These are phyloP conservation scores for Cordilura impudica DNA, from an alignment of 2,888 invertebrate genomes.

Conservation along the genomic window DNA sequence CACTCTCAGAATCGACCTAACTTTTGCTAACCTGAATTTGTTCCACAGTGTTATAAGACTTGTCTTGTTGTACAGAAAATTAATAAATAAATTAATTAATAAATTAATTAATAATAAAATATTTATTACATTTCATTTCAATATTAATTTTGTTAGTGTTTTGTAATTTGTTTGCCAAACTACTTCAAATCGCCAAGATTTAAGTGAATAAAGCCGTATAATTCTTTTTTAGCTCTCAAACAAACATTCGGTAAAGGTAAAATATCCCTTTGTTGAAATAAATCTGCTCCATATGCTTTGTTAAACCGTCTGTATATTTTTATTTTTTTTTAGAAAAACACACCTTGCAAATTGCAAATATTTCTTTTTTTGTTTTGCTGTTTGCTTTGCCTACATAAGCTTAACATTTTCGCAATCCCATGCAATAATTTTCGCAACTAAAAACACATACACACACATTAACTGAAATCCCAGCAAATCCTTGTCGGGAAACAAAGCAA, in stretches of 20 bases:
- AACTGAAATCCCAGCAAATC: slow-evolving; percentile 40
- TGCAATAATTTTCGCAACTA: slow-evolving; percentile 42
- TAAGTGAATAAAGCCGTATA: background rate
- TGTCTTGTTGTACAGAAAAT: too few relatives aligned
- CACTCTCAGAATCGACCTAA: too few relatives aligned
- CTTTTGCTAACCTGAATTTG: too few relatives aligned
- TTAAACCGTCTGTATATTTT: slow-evolving; percentile 30
- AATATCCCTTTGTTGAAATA: background rate
- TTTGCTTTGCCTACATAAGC: slow-evolving; percentile 37
- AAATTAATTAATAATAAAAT: too few relatives aligned
- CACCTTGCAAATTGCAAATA: slow-evolving; percentile 34
- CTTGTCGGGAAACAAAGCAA: background rate
- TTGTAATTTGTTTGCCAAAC: too few relatives aligned
- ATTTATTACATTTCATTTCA: too few relatives aligned
- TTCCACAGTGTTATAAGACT: too few relatives aligned
- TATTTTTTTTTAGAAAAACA: slow-evolving; percentile 13
- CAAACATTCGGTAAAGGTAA: background rate
- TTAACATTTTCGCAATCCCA: slow-evolving; percentile 33
- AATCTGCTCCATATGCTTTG: background rate
- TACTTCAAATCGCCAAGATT: background rate
- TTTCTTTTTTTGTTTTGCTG: slow-evolving; percentile 3
- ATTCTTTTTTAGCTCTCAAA: background rate
- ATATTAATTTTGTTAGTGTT: background rate
- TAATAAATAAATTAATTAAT: too few relatives aligned
- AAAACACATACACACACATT: slow-evolving; percentile 7